Evolutionary conservation across 2,113 vertebrate species (phyloP), one percentile per base, ranked within the genome.

Genomic region (Gasterosteus nipponicus): DNA sequence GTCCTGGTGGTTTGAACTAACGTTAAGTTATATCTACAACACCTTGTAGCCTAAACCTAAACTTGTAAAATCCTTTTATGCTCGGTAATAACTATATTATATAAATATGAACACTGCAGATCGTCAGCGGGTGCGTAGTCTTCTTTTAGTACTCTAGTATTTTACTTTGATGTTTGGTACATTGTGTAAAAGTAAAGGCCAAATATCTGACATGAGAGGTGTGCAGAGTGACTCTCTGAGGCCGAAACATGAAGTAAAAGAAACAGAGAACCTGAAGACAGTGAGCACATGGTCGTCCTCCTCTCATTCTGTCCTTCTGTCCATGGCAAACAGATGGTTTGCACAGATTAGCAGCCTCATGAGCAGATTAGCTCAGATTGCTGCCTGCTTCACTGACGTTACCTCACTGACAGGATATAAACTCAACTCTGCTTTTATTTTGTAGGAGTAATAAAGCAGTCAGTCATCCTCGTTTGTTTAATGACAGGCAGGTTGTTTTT

Each of bases 271-370:
- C 19, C 1, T 49, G 18, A 18, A 47, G 16, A 18, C 18, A 46
- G 16, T 31, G 2, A 9, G 14, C 58, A 78, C 38, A 56, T 60
- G 57, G 46, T 38, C 10, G 31, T 59, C 14, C 10, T 16, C 6
- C 47, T 22, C 33, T 22, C 44, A 57, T 63, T 61, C 74, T 58
- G 69, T 58, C 1, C 0, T n/a, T 39, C 7, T 66, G 38, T 56
- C 39, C 33, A 18, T 39, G 74, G 61, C 70, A 69, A 63, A 46
- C 89, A 91, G 89, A 91, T 91, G 89, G 89, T 29, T 74, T 59
- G 61, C 61, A 31, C 75, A 82, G 89, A 91, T 91, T 91, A 91
- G 22, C 73, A 35, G 44, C 76, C 79, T 84, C 46, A 78, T 79
- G 73, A 81, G 69, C 54, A 86, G 89, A 85, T 91, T 77, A 89